Evolutionary conservation across 35 echinoderm and acorn worm species (phyloP).

Genomic region (Holothuria glaberrima): DNA sequence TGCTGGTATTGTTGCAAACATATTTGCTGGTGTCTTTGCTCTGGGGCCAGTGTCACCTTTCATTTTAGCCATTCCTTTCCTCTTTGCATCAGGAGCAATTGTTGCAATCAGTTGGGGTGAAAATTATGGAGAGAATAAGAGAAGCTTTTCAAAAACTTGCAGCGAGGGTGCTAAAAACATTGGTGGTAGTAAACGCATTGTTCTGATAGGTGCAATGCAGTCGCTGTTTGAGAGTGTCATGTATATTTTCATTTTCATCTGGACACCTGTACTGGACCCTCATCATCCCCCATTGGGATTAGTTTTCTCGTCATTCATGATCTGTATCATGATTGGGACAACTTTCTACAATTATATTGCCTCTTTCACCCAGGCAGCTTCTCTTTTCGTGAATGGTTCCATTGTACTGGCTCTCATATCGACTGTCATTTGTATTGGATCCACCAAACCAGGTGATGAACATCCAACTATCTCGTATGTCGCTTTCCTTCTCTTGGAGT

Average conservation of each 20-base stretch:
- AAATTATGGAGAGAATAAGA: slow-evolving; percentile 85
- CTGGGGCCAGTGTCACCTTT: slow-evolving; percentile 89
- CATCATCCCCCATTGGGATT: slow-evolving; percentile 77
- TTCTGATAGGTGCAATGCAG: slow-evolving; percentile 96
- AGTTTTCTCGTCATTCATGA: slow-evolving; percentile 95
- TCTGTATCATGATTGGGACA: slow-evolving; percentile 98
- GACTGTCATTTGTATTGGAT: slow-evolving; percentile 81
- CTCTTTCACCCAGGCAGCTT: slow-evolving; percentile 50
- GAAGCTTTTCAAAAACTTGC: slow-evolving; percentile 78
- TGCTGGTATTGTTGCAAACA: slow-evolving; percentile 84
- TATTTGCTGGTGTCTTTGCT: slow-evolving; percentile 77
- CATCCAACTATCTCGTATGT: slow-evolving; percentile 78
- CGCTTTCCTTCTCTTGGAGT: slow-evolving; percentile 85
- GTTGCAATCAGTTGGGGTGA: slow-evolving; percentile 82
- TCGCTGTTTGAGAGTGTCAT: slow-evolving; percentile 96
- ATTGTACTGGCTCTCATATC: slow-evolving; percentile 77
- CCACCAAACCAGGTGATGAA: slow-evolving; percentile 75
- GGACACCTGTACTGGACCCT: slow-evolving; percentile 85
- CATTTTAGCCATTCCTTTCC: slow-evolving; percentile 90
- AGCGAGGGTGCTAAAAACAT: slow-evolving; percentile 83
- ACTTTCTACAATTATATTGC: slow-evolving; percentile 77
- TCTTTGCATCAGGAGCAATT: slow-evolving; percentile 81
- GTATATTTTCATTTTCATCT: slow-evolving; percentile 99
- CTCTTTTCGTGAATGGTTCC: slow-evolving; percentile 73
- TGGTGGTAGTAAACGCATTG: slow-evolving; percentile 57